A percentile compares a stretch with the other conserved stretches of the same genome.
phyloP scores from a whole-genome alignment of 2,888 invertebrate species.

The Dryobotodes eremita region DNA sequence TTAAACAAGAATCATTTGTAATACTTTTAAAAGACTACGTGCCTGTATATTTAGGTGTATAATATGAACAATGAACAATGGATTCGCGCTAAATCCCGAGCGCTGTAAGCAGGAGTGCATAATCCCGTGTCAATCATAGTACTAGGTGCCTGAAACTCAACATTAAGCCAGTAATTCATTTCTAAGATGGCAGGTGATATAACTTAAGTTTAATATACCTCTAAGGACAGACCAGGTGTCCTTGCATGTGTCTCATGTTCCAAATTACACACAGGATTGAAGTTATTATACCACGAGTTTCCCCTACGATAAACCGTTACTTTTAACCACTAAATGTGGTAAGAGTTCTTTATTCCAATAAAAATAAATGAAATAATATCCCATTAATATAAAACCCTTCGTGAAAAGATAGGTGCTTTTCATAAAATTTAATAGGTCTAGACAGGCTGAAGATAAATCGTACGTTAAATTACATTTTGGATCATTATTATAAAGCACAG shows the following conservation, averaged over 20 bases:
- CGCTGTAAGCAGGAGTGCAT: conserved; percentile 17
- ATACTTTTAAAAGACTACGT: conserved; percentile 22
- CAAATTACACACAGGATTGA: background rate
- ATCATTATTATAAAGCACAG: conserved; percentile 29
- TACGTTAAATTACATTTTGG: conserved; percentile 38
- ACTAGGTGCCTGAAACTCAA: conserved; percentile 25
- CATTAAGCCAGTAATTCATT: conserved; percentile 40
- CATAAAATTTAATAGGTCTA: conserved; percentile 57
- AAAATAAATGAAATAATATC: conserved; percentile 18
- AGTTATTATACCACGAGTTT: background rate
- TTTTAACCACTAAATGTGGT: background rate
- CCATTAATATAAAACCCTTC: conserved; percentile 22
- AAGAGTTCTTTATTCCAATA: conserved; percentile 3
- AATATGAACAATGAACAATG: conserved; percentile 6
- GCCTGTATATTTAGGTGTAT: background rate
- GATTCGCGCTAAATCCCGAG: conserved; percentile 11
- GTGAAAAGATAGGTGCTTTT: conserved; percentile 27
- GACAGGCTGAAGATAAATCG: conserved; percentile 53
- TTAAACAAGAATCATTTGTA: conserved; percentile 13
- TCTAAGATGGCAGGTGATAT: conserved; percentile 21
- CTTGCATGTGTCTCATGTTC: conserved; percentile 15
- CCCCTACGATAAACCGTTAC: background rate
- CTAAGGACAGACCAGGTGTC: background rate
- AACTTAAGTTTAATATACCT: conserved; percentile 25
- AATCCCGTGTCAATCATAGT: conserved; percentile 44